Evolutionary conservation across 2,797 vertebrate species (phyloP), one percentile per base, ranked within the genome.

Genomic region (Orientallactaga sibirica): DNA sequence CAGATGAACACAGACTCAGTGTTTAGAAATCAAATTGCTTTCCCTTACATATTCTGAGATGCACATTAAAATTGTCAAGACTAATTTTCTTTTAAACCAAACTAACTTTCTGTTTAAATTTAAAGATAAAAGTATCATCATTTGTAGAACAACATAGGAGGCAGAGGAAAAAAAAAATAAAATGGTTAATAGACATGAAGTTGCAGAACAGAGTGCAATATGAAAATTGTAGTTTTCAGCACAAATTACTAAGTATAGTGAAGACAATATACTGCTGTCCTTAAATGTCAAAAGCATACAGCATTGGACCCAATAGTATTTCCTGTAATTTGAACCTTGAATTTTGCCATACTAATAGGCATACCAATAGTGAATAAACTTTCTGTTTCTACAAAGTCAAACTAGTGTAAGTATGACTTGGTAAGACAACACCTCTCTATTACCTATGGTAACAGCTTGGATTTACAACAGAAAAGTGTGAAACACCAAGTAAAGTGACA

Each of bases 131-230:
- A 75, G 27, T 73, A 68, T 61, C 29, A 7, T 55, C 70, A 68
- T 71, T 52, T 81, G 8, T 91, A 43, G 86, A 83, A 61, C 64
- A 90, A 33, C 52, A n/a, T 58, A 88, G 82, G 27, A 22, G 29
- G 91, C 88, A 74, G 85, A 77, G 64, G 74, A 67, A 25, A 3
- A 90, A 76, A 58, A 64, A 92, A 70, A n/a, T 61, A 71, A 27
- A 1, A 90, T 68, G 55, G 55, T 48, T 6, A 52, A 25, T 95
- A 0, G 6, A 68, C 27, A 48, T 89, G 33, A 64, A 81, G 64
- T 96, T 95, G 41, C 90, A 96, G 75, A 82, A 66, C 20, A 93
- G 25, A 52, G 41, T 87, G 64, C 92, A 91, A 68, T 74, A 22
- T 19, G 14, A 41, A 94, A 55, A 64, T 29, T 87, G 16, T 11